Evolutionary conservation across 2,888 invertebrate genomes (phyloP).

Genomic region (Caenorhabditis sulstoni): DNA sequence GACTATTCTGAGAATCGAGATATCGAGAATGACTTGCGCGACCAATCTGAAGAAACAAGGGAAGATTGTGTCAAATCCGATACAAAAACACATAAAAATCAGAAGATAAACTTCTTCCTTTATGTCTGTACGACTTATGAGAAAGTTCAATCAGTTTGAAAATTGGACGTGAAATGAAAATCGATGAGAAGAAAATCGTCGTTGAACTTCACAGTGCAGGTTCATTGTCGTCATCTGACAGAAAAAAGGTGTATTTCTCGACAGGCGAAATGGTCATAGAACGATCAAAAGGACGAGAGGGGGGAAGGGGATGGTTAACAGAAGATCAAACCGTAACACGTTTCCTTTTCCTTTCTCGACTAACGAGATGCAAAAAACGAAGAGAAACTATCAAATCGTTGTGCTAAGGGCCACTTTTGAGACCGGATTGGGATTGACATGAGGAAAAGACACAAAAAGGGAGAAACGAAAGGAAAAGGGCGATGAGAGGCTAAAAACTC

Average conservation of each 20-base stretch:
- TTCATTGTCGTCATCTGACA: constrained; percentile 52
- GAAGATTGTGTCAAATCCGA: neutral
- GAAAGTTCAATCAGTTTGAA: neutral
- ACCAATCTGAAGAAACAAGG: too few relatives aligned
- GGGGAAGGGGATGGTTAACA: constrained; percentile 14
- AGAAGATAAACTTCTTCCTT: neutral
- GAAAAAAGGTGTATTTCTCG: constrained; percentile 24
- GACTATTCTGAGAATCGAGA: too few relatives aligned
- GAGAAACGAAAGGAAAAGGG: constrained; percentile 15
- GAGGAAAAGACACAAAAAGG: constrained; percentile 16
- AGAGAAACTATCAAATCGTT: neutral
- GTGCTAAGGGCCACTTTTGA: neutral
- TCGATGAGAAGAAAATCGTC: constrained; percentile 3
- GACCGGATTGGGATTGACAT: constrained; percentile 11
- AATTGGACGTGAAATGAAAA: neutral
- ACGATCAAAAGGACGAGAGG: constrained; percentile 42
- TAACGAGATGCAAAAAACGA: neutral
- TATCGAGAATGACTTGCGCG: too few relatives aligned
- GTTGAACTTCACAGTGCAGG: constrained; percentile 54
- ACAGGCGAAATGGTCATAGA: constrained; percentile 33
- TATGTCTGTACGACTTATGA: neutral
- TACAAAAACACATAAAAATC: neutral
- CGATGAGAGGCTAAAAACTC: constrained; percentile 33
- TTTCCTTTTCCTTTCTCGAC: neutral
- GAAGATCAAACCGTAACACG: constrained; percentile 45